These are phyloP conservation scores for Cichlasoma orientale DNA, from an alignment of 2,797 vertebrate species.

Conservation along the genomic window DNA sequence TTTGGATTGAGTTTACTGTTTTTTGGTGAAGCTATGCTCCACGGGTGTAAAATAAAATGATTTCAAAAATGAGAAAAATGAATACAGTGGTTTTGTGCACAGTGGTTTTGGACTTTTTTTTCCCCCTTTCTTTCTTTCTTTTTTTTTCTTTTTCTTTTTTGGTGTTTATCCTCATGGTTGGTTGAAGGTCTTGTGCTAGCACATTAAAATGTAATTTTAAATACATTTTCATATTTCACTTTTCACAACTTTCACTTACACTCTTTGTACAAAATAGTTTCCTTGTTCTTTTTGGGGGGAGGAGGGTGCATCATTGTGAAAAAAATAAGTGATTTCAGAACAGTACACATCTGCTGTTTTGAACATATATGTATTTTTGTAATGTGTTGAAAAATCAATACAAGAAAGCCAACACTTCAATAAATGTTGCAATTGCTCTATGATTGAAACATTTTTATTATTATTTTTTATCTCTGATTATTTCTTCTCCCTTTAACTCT, in stretches of 20 bases:
- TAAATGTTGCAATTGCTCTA: conserved; percentile 84
- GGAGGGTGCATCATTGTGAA: conserved; percentile 78
- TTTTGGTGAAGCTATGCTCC: conserved; percentile 92
- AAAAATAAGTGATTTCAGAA: conserved; percentile 78
- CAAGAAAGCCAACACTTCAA: conserved; percentile 83
- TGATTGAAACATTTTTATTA: conserved; percentile 54
- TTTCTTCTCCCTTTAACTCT: conserved; percentile 19
- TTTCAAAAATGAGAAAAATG: conserved; percentile 39
- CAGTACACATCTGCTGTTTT: conserved; percentile 80
- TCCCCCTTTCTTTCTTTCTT: conserved; percentile 31
- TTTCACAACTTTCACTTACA: conserved; percentile 77
- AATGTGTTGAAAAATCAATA: conserved; percentile 85
- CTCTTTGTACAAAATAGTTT: conserved; percentile 80
- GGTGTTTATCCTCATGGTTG: conserved; percentile 61
- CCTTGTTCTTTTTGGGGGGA: conserved; percentile 62
- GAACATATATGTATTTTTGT: conserved; percentile 85
- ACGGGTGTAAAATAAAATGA: conserved; percentile 87
- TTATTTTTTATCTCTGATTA: conserved; percentile 42
- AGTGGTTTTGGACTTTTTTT: conserved; percentile 45
- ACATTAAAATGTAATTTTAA: conserved; percentile 77
- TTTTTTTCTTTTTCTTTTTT: conserved; percentile 21
- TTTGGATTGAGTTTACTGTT: conserved; percentile 84
- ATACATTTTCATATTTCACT: conserved; percentile 75
- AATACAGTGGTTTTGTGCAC: conserved; percentile 46
- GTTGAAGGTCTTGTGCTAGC: conserved; percentile 78